These are phyloP conservation scores for Alosa sapidissima DNA, from an alignment of 2,797 vertebrate species.

Conservation along the genomic window DNA sequence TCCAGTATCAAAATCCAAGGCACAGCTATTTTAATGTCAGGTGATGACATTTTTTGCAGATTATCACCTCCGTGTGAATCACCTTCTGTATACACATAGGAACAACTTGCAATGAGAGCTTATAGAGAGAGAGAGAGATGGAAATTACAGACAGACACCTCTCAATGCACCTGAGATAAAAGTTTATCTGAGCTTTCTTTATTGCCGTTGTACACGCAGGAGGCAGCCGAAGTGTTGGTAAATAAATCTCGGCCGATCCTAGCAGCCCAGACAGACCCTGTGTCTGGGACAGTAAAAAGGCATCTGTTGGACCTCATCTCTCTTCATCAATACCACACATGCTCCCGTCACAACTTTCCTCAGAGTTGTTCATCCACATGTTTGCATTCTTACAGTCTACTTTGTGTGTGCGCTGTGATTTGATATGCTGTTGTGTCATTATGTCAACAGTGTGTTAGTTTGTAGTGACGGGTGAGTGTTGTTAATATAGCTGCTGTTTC, in stretches of 20 bases:
- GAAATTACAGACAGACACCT: neutral
- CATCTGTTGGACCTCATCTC: neutral
- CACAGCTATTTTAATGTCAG: neutral
- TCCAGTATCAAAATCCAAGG: neutral
- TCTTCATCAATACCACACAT: neutral
- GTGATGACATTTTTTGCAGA: neutral
- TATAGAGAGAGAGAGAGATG: neutral
- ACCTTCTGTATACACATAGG: neutral
- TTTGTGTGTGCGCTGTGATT: neutral
- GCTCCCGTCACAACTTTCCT: neutral
- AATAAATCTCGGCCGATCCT: neutral
- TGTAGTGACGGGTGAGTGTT: neutral
- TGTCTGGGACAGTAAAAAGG: constrained; percentile 7
- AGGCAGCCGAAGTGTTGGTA: neutral
- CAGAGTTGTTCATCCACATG: neutral
- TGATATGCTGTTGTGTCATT: neutral
- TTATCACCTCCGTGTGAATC: neutral
- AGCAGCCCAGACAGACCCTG: neutral
- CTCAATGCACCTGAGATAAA: neutral
- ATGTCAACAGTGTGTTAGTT: neutral
- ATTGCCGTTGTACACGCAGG: neutral
- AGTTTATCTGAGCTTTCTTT: neutral
- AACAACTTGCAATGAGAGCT: neutral
- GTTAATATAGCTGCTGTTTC: neutral
- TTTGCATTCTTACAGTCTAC: neutral